Percentiles rank a stretch among this genome's conserved stretches.
Conservation (phyloP, 2,888 invertebrate species). For the Luffia ferchaultella region DNA sequence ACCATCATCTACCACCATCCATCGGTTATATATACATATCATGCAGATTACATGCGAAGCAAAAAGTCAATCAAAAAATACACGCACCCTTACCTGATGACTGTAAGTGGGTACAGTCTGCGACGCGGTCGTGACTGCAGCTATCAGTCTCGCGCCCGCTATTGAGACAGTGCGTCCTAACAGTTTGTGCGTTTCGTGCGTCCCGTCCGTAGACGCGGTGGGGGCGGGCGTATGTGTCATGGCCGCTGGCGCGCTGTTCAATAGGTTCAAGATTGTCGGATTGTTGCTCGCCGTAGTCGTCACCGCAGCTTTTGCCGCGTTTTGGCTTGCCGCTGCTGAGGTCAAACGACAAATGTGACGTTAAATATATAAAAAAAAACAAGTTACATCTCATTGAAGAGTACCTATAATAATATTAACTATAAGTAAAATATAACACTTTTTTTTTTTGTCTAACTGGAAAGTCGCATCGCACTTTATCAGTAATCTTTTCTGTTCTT, state of each 20-base stretch:
- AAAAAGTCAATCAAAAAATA: no score
- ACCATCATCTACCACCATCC: no score
- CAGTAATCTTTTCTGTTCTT: no score
- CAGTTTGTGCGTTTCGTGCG: constrained; percentile 29
- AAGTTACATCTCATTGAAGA: no score
- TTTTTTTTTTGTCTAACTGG: no score
- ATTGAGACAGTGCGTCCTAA: constrained; percentile 64
- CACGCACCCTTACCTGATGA: constrained; percentile 52
- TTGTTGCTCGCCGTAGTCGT: constrained; percentile 66
- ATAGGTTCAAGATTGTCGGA: constrained; percentile 78
- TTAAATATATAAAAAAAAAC: no score
- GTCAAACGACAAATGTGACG: background rate
- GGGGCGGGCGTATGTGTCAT: constrained; percentile 66
- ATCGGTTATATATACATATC: no score
- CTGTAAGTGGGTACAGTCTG: constrained; percentile 46
- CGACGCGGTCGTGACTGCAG: constrained; percentile 36
- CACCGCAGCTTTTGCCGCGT: constrained; percentile 51
- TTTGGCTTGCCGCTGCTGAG: constrained; percentile 42
- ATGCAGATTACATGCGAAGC: no score
- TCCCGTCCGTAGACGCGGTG: constrained; percentile 18
- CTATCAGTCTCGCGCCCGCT: constrained; percentile 53
- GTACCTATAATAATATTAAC: no score
- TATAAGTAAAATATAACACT: no score
- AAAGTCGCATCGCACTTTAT: no score
- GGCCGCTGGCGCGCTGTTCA: constrained; percentile 81